A percentile compares a stretch with the other conserved stretches of the same genome.
Evolutionary conservation across 2,113 vertebrate species (phyloP).

Genomic region (Sorex araneus): DNA sequence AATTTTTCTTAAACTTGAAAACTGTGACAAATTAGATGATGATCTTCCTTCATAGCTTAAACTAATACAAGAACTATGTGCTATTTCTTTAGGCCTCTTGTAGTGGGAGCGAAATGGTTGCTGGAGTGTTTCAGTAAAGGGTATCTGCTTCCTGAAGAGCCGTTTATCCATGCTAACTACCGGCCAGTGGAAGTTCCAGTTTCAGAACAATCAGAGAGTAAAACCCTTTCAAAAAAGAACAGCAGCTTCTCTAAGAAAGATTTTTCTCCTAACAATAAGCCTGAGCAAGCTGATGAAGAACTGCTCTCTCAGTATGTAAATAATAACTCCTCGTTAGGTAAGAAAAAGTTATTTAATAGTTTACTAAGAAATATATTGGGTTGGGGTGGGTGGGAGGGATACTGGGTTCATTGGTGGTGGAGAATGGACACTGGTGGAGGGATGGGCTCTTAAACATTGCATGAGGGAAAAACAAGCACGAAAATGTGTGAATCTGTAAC

Average conservation of each 20-base stretch:
- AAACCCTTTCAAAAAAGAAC: slow-evolving; percentile 78
- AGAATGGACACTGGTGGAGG: too few relatives aligned
- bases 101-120: slow-evolving; percentile 95
- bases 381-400: too few relatives aligned
- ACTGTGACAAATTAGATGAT: neutral
- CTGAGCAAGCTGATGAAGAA: slow-evolving; percentile 91
- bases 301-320: slow-evolving; percentile 95
- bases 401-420: too few relatives aligned
- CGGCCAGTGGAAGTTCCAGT: slow-evolving; percentile 88
- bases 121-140: slow-evolving; percentile 94
- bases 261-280: slow-evolving; percentile 68
- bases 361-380: neutral
- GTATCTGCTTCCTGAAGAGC: slow-evolving; percentile 91
- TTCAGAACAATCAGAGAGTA: slow-evolving; percentile 85
- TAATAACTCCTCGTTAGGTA: slow-evolving; percentile 91
- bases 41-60: neutral
- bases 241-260: slow-evolving; percentile 83
- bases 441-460: too few relatives aligned
- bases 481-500: too few relatives aligned
- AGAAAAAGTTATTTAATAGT: slow-evolving; percentile 68
- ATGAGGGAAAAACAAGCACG: too few relatives aligned
- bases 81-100: slow-evolving; percentile 91
- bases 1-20: slow-evolving; percentile 21
- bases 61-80: slow-evolving; percentile 49
- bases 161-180: slow-evolving; percentile 92